Conservation (phyloP, 1,140 invertebrate genomes). For the Drosophila pseudoobscura region DNA sequence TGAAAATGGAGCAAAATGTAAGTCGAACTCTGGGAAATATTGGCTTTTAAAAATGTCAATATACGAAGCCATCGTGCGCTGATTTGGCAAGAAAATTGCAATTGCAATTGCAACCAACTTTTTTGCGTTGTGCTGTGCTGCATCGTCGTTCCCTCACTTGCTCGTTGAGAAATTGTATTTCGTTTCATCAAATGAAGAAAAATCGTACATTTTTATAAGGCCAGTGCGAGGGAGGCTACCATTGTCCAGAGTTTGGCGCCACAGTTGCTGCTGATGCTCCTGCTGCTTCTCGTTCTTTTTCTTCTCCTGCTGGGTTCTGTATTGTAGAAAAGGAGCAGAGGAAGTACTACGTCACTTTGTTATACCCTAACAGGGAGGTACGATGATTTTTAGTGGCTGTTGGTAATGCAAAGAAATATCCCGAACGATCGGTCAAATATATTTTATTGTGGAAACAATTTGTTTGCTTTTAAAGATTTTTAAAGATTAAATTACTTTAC, state of each 20-base stretch:
- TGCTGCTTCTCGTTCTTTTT: constrained; percentile 4
- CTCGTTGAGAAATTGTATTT: constrained; percentile 79
- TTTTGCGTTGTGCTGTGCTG: constrained; percentile 32
- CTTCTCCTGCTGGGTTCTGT: constrained; percentile 12
- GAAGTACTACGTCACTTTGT: constrained; percentile 58
- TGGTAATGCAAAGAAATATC: no score
- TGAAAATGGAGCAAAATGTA: constrained; percentile 16
- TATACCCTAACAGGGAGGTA: constrained; percentile 1
- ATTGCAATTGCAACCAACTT: constrained; percentile 64
- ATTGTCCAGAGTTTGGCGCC: constrained; percentile 71
- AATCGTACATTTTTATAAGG: constrained; percentile 78
- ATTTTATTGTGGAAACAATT: no score
- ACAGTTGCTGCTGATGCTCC: constrained; percentile 34
- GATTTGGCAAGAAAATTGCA: constrained; percentile 75
- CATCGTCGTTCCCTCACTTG: background rate
- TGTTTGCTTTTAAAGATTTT: no score
- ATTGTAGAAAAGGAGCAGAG: constrained; percentile 9
- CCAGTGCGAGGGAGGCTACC: constrained; percentile 36
- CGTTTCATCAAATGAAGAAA: constrained; percentile 81
- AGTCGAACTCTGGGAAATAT: constrained; percentile 52
- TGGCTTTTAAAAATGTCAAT: constrained; percentile 81
- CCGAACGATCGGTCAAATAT: no score
- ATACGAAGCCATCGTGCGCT: constrained; percentile 52
- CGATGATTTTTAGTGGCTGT: no score
- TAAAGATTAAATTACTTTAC: no score